Percentiles rank a stretch among this genome's conserved stretches.
These are phyloP conservation scores for Notothenia rossii DNA, from an alignment of 2,113 vertebrate genomes.

Conservation along the genomic window DNA sequence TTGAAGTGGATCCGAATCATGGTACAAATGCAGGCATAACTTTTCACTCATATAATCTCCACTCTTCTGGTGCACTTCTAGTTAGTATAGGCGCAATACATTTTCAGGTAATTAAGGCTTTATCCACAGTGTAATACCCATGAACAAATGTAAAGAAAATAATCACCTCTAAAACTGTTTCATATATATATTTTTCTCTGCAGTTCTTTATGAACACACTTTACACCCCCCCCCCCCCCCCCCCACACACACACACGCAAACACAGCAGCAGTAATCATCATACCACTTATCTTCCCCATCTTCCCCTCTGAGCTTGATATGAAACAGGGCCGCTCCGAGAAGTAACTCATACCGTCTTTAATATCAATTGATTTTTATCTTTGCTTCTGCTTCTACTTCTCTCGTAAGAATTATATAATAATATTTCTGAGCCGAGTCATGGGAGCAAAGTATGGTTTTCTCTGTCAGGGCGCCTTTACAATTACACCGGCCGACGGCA, in stretches of 20 bases:
- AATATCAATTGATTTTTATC: conserved; percentile 72
- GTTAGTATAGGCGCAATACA: too few species aligned
- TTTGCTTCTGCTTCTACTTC: conserved; percentile 17
- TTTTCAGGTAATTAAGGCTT: not conserved
- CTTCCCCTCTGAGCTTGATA: conserved; percentile 58
- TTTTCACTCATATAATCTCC: too few species aligned
- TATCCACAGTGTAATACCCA: not conserved
- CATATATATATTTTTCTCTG: conserved; percentile 27
- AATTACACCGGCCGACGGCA: conserved; percentile 58
- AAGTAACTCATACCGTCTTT: conserved; percentile 62
- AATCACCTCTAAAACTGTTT: not conserved
- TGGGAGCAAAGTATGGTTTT: conserved; percentile 63
- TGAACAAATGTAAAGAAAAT: not conserved
- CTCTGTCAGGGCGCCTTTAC: conserved; percentile 61
- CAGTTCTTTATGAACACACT: conserved; percentile 34
- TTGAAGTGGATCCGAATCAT: too few species aligned
- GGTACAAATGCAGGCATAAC: too few species aligned
- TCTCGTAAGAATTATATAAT: conserved; percentile 64
- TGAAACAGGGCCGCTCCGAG: conserved; percentile 67
- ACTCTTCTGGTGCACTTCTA: too few species aligned
- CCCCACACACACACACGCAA: conserved; percentile 1
- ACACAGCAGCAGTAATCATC: conserved; percentile 60
- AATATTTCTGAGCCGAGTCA: conserved; percentile 65
- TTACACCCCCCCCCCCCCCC: conserved; percentile 16
- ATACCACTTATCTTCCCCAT: conserved; percentile 62